phyloP scores from a whole-genome alignment of 2,113 vertebrate genomes.

The Sarotherodon lohbergeri region DNA sequence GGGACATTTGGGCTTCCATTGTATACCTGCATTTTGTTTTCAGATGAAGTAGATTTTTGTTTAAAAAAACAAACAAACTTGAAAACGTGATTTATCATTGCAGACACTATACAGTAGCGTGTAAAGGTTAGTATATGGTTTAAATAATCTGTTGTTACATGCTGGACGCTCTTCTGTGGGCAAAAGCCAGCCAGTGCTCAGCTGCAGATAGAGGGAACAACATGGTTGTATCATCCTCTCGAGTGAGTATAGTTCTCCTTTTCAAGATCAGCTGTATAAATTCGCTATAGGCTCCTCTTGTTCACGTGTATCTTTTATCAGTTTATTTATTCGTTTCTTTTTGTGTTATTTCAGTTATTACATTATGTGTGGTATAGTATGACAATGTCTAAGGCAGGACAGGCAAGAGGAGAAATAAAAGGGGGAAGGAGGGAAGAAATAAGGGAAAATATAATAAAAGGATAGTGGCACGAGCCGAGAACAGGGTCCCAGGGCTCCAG shows the following conservation, averaged over 20 bases:
- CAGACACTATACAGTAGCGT: not conserved
- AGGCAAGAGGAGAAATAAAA: not conserved
- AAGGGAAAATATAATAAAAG: not conserved
- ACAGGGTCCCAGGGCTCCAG: not conserved
- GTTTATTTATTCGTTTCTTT: not conserved
- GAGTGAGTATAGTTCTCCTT: not conserved
- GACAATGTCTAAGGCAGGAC: not conserved
- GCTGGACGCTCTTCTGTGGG: not conserved
- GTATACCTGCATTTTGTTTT: not conserved
- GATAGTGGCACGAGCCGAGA: not conserved
- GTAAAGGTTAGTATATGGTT: not conserved
- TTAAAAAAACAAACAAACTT: not conserved
- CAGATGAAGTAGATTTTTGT: not conserved
- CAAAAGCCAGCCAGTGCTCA: not conserved
- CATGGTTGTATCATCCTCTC: not conserved
- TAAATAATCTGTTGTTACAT: not conserved
- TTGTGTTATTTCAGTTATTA: not conserved
- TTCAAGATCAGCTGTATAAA: not conserved
- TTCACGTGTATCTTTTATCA: not conserved
- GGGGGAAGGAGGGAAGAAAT: not conserved
- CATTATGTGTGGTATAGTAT: not conserved
- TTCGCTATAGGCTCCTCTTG: rapidly evolving
- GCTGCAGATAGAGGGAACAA: not conserved
- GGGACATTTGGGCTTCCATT: not conserved
- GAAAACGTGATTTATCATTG: not conserved